phyloP scores from a whole-genome alignment of 2,888 invertebrate species.

The Alcis repandata region DNA sequence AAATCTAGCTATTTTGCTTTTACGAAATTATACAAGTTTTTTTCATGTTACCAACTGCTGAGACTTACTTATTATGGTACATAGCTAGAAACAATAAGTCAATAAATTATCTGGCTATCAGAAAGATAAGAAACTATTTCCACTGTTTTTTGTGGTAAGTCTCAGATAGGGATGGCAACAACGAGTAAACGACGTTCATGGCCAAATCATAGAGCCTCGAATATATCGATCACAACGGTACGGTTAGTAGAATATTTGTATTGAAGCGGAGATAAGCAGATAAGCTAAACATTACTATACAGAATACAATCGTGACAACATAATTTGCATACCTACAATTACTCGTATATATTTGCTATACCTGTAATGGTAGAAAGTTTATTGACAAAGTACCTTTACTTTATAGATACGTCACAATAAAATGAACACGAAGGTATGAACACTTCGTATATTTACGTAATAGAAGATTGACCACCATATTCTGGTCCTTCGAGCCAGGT shows the following conservation, averaged over 20 bases:
- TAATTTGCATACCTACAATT: neutral
- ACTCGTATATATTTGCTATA: neutral
- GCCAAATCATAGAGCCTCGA: constrained; percentile 19
- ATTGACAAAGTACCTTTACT: neutral
- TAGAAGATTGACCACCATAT: neutral
- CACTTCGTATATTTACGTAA: neutral
- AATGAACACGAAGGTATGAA: too few relatives aligned
- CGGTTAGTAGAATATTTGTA: constrained; percentile 7
- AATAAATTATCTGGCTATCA: neutral
- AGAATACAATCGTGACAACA: constrained; percentile 11
- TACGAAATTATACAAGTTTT: too few relatives aligned
- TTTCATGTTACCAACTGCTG: neutral
- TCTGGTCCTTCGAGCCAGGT: constrained; percentile 14
- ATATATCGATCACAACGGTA: constrained; percentile 31
- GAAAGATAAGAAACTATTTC: too few relatives aligned
- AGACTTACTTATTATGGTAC: too few relatives aligned
- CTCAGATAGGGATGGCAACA: constrained; percentile 9
- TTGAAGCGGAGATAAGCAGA: constrained; percentile 25
- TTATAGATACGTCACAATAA: neutral
- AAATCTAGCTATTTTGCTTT: too few relatives aligned
- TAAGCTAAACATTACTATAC: constrained; percentile 7
- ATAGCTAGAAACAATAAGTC: neutral
- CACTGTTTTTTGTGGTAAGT: neutral
- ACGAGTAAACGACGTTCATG: constrained; percentile 3
- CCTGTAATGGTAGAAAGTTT: neutral